Percentiles rank a stretch among this genome's conserved stretches.
Evolutionary conservation across 1,140 invertebrate genomes (phyloP).

Genomic region (Tetramorium alpestre): DNA sequence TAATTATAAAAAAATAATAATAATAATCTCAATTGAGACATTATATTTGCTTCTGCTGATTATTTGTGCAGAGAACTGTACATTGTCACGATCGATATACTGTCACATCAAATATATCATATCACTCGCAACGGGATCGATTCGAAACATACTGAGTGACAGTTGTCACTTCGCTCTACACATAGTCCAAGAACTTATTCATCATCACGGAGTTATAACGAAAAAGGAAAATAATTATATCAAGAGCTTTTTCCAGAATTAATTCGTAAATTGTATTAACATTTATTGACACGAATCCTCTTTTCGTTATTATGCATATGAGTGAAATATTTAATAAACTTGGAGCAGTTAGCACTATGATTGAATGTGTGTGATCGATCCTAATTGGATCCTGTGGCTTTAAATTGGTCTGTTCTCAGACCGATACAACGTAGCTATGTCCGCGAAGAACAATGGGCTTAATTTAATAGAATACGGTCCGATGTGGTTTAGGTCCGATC

Average conservation of each 20-base stretch:
- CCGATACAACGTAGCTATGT: constrained; percentile 51
- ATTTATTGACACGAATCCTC: not conserved
- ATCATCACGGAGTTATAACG: not conserved
- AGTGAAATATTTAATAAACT: constrained; percentile 34
- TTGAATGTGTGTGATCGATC: constrained; percentile 52
- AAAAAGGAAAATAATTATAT: constrained; percentile 20
- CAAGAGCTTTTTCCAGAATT: not conserved
- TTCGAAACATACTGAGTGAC: not conserved
- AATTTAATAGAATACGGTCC: constrained; percentile 61
- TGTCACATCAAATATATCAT: constrained; percentile 7
- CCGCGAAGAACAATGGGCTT: constrained; percentile 58
- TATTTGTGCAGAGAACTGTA: not conserved
- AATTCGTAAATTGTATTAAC: not conserved
- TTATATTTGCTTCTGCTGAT: not conserved
- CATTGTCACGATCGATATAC: not conserved
- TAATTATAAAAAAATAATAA: not conserved
- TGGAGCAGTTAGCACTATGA: not conserved
- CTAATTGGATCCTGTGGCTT: constrained; percentile 56
- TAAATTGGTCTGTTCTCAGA: constrained; percentile 57
- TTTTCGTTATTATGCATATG: not conserved
- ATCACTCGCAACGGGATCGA: not conserved
- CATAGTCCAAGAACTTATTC: not conserved
- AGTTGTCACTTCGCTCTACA: not conserved
- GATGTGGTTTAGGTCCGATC: constrained; percentile 55
- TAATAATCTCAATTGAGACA: not conserved